A percentile compares a stretch with the other conserved stretches of the same genome.
Evolutionary conservation across 2,888 invertebrate species (phyloP).

Genomic region (Hypena proboscidalis): DNA sequence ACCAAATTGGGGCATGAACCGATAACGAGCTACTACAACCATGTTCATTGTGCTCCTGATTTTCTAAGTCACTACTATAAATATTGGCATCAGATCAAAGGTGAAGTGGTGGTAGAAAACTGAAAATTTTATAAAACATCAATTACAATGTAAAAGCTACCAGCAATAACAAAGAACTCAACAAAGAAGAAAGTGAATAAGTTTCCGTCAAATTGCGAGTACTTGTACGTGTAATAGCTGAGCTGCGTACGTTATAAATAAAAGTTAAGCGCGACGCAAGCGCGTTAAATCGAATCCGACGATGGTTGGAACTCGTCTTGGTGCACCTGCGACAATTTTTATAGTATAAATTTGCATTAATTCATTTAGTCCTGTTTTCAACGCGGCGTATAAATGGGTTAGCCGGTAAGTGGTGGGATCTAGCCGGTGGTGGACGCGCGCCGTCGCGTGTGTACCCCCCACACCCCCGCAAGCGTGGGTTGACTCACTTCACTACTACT

Average conservation of each 20-base stretch:
- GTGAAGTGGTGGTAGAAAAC: too few species aligned
- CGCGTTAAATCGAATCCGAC: conserved; percentile 82
- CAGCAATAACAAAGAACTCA: neutral
- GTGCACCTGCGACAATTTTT: conserved; percentile 85
- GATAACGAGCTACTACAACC: too few species aligned
- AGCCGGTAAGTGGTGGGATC: conserved; percentile 81
- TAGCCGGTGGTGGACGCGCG: conserved; percentile 54
- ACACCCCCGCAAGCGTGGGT: conserved; percentile 40
- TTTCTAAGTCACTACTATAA: too few species aligned
- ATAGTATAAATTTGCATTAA: conserved; percentile 85
- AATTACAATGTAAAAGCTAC: neutral
- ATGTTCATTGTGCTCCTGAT: too few species aligned
- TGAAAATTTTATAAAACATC: neutral
- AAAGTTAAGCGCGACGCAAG: conserved; percentile 76
- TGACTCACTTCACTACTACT: neutral
- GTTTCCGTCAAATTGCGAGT: conserved; percentile 29
- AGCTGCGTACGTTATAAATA: conserved; percentile 74
- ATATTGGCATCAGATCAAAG: too few species aligned
- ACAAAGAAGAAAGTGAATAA: conserved; percentile 17
- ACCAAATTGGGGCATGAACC: too few species aligned
- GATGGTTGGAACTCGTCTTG: conserved; percentile 79
- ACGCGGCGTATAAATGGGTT: conserved; percentile 81
- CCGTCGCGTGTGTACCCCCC: conserved; percentile 44
- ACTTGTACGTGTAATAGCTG: conserved; percentile 59
- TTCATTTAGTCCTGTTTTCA: conserved; percentile 84